A percentile compares a stretch with the other conserved stretches of the same genome.
Conservation (phyloP, 2,113 vertebrate genomes). For the Papio anubis region DNA sequence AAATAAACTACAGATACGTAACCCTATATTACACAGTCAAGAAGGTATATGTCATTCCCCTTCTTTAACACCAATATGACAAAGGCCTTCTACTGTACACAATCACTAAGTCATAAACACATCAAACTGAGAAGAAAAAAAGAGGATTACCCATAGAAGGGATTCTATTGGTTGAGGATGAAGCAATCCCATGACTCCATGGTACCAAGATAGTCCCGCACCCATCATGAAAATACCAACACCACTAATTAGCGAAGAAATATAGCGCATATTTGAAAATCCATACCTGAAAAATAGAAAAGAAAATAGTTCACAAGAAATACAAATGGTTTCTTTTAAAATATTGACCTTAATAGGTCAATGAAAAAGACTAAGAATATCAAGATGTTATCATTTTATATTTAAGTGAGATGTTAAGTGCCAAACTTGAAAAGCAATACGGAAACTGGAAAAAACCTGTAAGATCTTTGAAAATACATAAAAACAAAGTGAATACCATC, state of each 20-base stretch:
- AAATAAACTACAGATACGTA: not conserved
- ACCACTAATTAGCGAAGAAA: constrained; percentile 97
- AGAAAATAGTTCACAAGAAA: constrained; percentile 28
- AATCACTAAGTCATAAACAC: not conserved
- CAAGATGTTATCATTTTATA: not conserved
- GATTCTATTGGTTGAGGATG: constrained; percentile 96
- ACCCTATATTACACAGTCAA: not conserved
- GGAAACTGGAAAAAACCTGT: not conserved
- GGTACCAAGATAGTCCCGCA: constrained; percentile 98
- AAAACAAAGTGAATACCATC: constrained; percentile 44
- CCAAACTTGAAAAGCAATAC: constrained; percentile 39
- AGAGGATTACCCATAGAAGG: constrained; percentile 93
- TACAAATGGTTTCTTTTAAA: not conserved
- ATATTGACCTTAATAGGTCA: not conserved
- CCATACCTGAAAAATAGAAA: constrained; percentile 89
- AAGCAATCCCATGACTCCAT: constrained; percentile 96
- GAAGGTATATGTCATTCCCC: not conserved
- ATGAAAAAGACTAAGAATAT: not conserved
- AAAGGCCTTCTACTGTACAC: constrained; percentile 17
- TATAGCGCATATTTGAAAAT: constrained; percentile 99
- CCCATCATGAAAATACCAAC: constrained; percentile 99
- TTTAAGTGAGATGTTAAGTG: constrained; percentile 46
- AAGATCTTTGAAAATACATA: constrained; percentile 34
- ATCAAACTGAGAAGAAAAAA: not conserved
- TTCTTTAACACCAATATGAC: not conserved